Base-by-base conservation (phyloP, 2,888 invertebrate species). In the Leucophenga montana region DNA sequence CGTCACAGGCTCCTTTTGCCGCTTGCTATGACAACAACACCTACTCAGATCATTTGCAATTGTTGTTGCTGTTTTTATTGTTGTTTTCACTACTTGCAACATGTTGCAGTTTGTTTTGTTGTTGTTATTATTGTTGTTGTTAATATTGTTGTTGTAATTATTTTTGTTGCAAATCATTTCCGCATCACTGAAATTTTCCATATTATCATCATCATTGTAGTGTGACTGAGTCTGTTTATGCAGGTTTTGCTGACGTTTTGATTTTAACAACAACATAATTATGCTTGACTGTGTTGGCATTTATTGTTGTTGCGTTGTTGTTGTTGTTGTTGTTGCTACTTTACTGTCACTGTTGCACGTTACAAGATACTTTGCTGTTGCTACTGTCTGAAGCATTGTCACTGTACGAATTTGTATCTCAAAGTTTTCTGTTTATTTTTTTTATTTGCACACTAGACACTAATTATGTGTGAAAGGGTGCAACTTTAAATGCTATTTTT, bases 401-500 rank as follows among this genome's bases (percentile, higher is more conserved):
- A 75, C 68, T 75, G 67, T 68, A 67, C 70, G 33, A 33, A 33
- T 39, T 8, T 39, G 3, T 39, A 39, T 39, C 39, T 39, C 11
- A 39, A 39, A 39, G 72, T 54, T 66, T 62, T 50, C 44, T 68
- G 31, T 53, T 64, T n/a, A 72, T 54, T 66, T 62, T 50, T 50
- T 68, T 44, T 53, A 59, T n/a, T 67, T 70, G 76, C 75, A 71
- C 75, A 71, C 72, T 76, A 80, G 85, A 85, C 85, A 85, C 85
- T 85, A 85, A 85, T 85, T 85, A 84, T 83, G 85, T 85, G 81
- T 77, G 78, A 80, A 82, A 79, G 56, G 70, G 71, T 65, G 11
- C 44, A 50, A 65, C 14, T 44, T 61, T 46, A 53, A 53, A 22
- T 48, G 67, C 22, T 50, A 50, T n/a, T 67, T 44, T 39, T 39